Evolutionary conservation across 1,140 invertebrate species (phyloP).

Genomic region (Diploscapter pachys): DNA sequence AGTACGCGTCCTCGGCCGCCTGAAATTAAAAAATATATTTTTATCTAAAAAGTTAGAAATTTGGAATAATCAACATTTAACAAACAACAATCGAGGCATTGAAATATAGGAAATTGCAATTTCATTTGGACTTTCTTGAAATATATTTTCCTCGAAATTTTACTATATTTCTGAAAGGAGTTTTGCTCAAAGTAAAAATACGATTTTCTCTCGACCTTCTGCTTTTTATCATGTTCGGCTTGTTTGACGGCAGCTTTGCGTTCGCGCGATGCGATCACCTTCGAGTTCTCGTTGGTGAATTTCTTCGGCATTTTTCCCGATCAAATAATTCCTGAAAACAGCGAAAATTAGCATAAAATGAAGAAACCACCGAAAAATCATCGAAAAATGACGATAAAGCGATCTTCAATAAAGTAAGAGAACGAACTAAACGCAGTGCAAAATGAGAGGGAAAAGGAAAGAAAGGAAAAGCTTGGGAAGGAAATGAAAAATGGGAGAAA

Average conservation of each 20-base stretch:
- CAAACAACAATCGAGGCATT: not conserved
- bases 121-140: too few relatives aligned
- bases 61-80: not conserved
- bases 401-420: too few relatives aligned
- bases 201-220: slow-evolving; percentile 61
- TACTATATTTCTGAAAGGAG: too few relatives aligned
- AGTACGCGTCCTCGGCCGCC: slow-evolving; percentile 78
- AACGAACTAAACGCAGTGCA: too few relatives aligned
- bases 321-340: not conserved
- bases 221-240: slow-evolving; percentile 65
- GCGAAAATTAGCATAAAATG: not conserved
- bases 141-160: too few relatives aligned
- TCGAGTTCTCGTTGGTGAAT: slow-evolving; percentile 81
- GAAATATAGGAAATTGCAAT: too few relatives aligned
- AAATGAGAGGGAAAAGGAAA: too few relatives aligned
- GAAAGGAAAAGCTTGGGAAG: too few relatives aligned
- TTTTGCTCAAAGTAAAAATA: not conserved
- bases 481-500: too few relatives aligned
- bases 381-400: too few relatives aligned
- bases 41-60: not conserved
- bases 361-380: too few relatives aligned
- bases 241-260: slow-evolving; percentile 76
- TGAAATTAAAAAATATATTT: slow-evolving; percentile 3
- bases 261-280: slow-evolving; percentile 78
- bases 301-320: slow-evolving; percentile 79